Evolutionary conservation across 1,140 invertebrate genomes (phyloP).

Genomic region (Aricia agestis): DNA sequence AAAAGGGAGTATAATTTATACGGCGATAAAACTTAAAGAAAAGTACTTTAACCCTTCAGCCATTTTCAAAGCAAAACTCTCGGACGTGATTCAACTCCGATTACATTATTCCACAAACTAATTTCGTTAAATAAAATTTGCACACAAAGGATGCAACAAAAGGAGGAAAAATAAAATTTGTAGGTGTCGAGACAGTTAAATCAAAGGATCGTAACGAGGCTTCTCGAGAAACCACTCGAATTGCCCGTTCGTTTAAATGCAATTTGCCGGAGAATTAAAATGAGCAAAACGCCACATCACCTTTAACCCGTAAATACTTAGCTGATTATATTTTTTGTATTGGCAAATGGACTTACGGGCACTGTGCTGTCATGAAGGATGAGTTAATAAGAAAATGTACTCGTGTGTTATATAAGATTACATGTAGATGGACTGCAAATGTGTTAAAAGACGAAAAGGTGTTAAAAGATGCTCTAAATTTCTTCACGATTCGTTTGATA

Average conservation of each 20-base stretch:
- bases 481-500: no score
- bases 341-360: no score
- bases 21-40: conserved; percentile 8
- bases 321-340: neutral
- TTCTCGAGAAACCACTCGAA: conserved; percentile 48
- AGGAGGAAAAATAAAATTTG: conserved; percentile 52
- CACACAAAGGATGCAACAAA: conserved; percentile 55
- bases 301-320: conserved; percentile 5
- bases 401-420: no score
- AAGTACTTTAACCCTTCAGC: conserved; percentile 1
- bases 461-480: no score
- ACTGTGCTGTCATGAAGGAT: no score
- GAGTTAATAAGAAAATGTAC: no score
- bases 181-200: conserved; percentile 67
- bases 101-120: conserved; percentile 50
- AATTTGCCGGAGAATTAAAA: conserved; percentile 44
- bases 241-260: conserved; percentile 49
- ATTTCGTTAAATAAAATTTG: conserved; percentile 58
- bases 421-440: no score
- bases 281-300: conserved; percentile 10
- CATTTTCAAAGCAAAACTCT: conserved; percentile 19
- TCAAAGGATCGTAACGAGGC: conserved; percentile 58
- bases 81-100: conserved; percentile 43
- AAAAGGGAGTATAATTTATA: conserved; percentile 1
- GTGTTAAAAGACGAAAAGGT: no score